A percentile compares a stretch with the other conserved stretches of the same genome.
These are phyloP conservation scores for Panthera uncia DNA, from an alignment of 2,113 vertebrate genomes.

Conservation along the genomic window DNA sequence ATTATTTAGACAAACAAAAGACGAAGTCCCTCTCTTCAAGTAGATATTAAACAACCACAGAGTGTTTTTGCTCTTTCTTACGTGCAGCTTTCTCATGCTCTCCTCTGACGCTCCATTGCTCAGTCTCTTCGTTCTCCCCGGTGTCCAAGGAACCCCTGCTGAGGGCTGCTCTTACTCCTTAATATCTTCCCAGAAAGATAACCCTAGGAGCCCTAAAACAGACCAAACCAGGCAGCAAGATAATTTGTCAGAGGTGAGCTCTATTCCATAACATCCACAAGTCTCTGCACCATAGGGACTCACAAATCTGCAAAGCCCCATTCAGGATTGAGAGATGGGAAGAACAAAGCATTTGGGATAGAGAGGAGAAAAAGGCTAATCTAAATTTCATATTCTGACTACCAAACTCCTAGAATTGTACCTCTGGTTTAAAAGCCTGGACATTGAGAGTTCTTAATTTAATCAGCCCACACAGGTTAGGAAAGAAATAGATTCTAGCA, in stretches of 20 bases:
- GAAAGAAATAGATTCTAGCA: not conserved
- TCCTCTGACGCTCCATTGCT: not conserved
- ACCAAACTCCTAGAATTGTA: not conserved
- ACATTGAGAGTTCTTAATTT: not conserved
- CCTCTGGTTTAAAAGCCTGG: not conserved
- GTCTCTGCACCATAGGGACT: not conserved
- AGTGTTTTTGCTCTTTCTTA: not conserved
- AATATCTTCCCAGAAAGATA: not conserved
- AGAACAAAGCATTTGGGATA: not conserved
- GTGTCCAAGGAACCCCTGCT: not conserved
- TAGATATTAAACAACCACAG: not conserved
- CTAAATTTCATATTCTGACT: not conserved
- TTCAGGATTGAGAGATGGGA: not conserved
- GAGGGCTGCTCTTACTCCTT: not conserved
- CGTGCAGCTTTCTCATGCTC: not conserved
- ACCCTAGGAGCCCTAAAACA: not conserved
- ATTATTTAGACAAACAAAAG: not conserved
- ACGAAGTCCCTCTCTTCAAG: not conserved
- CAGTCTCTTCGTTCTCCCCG: not conserved
- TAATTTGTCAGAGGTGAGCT: not conserved
- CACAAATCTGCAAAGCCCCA: not conserved
- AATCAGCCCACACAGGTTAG: not conserved
- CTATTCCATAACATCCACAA: not conserved
- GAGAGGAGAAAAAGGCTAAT: not conserved
- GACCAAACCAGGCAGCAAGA: not conserved